A percentile compares a stretch with the other conserved stretches of the same genome.
Evolutionary conservation across 1,140 invertebrate species (phyloP).

Genomic region (Latrodectus geometricus): DNA sequence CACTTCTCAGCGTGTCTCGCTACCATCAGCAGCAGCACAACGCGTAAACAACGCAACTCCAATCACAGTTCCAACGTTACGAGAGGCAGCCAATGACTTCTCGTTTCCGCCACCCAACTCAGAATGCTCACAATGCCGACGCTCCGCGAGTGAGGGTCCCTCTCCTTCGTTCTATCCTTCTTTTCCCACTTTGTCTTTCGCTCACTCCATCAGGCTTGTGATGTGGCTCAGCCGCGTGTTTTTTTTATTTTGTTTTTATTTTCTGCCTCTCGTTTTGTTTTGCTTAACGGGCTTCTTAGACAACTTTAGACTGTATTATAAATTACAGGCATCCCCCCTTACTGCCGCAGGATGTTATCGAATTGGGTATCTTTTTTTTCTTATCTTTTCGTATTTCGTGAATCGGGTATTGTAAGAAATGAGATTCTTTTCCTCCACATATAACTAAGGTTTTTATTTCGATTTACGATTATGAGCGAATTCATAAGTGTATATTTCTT

Average conservation of each 20-base stretch:
- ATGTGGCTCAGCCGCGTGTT: not conserved
- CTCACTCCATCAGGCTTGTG: conserved; percentile 9
- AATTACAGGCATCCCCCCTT: conserved; percentile 31
- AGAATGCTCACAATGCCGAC: conserved; percentile 40
- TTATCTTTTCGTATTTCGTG: not conserved
- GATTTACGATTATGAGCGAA: too few species aligned
- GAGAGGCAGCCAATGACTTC: conserved; percentile 63
- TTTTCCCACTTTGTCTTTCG: not conserved
- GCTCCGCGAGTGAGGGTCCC: not conserved
- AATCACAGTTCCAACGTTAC: conserved; percentile 64
- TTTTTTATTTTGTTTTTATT: conserved; percentile 8
- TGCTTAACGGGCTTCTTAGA: conserved; percentile 58
- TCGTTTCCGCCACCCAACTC: conserved; percentile 47
- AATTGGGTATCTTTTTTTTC: conserved; percentile 14
- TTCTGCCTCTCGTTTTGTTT: conserved; percentile 27
- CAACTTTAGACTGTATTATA: conserved; percentile 57
- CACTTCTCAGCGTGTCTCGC: not conserved
- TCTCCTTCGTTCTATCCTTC: conserved; percentile 38
- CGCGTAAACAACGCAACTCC: conserved; percentile 65
- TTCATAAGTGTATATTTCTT: too few species aligned
- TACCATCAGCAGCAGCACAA: conserved; percentile 33
- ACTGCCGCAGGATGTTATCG: conserved; percentile 34
- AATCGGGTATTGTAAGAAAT: not conserved
- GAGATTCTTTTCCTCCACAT: not conserved
- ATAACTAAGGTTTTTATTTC: too few species aligned